These are phyloP conservation scores for Tetheella fluctuosa DNA, from an alignment of 2,888 invertebrate species.

Conservation along the genomic window DNA sequence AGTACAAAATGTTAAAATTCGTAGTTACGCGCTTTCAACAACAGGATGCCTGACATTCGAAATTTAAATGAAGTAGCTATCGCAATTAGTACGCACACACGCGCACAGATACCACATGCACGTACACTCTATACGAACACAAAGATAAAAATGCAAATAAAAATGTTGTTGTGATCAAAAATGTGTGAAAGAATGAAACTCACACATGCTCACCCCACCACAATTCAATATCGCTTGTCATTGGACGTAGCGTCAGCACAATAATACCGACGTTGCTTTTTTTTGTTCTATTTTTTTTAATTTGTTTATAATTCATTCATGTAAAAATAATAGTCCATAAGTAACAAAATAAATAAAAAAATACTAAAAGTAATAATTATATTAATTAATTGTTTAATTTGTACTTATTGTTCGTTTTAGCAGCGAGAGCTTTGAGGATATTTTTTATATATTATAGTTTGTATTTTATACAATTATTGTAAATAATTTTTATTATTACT, in stretches of 20 bases:
- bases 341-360: too few relatives aligned
- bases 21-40: conserved; percentile 57
- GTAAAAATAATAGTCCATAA: too few relatives aligned
- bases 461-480: too few relatives aligned
- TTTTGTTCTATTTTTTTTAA: background rate
- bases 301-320: too few relatives aligned
- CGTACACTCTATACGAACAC: conserved; percentile 53
- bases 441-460: too few relatives aligned
- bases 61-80: conserved; percentile 84
- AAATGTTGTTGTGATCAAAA: conserved; percentile 79
- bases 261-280: conserved; percentile 11
- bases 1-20: conserved; percentile 39
- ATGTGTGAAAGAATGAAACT: conserved; percentile 79
- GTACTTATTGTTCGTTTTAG: too few relatives aligned
- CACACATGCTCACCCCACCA: conserved; percentile 61
- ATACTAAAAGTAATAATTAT: too few relatives aligned
- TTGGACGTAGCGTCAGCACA: conserved; percentile 69
- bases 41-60: conserved; percentile 71
- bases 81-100: conserved; percentile 76
- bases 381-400: background rate
- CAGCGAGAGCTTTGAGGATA: too few relatives aligned
- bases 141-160: conserved; percentile 65
- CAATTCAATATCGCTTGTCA: conserved; percentile 82
- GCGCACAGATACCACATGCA: conserved; percentile 22
- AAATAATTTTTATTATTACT: too few relatives aligned